These are phyloP conservation scores for Neoscelio sp. DNA, from an alignment of 2,888 invertebrate genomes.

Conservation along the genomic window DNA sequence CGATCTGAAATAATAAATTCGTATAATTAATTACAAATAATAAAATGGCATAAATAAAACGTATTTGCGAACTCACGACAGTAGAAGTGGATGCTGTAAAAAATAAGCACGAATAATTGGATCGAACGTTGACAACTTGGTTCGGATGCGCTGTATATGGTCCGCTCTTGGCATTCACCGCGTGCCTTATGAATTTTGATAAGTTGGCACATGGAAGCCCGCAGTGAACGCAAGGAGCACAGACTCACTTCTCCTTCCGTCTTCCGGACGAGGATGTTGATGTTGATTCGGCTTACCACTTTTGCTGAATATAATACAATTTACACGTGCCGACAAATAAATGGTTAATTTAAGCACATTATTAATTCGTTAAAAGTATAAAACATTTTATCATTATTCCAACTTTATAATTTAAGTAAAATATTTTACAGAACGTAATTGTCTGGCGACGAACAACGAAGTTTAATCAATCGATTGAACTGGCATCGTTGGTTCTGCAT, in stretches of 20 bases:
- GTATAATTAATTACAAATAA: too few species aligned
- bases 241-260: conserved; percentile 77
- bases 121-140: conserved; percentile 42
- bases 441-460: too few species aligned
- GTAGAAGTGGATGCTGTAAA: conserved; percentile 18
- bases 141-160: conserved; percentile 84
- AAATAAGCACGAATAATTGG: conserved; percentile 34
- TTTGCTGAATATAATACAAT: conserved; percentile 2
- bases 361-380: too few species aligned
- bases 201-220: conserved; percentile 94
- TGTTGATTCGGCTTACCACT: conserved; percentile 16
- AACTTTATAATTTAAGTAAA: too few species aligned
- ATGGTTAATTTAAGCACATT: conserved; percentile 37
- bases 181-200: conserved; percentile 96
- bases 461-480: too few species aligned
- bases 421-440: too few species aligned
- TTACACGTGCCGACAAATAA: conserved; percentile 34
- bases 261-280: conserved; percentile 17
- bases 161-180: conserved; percentile 99
- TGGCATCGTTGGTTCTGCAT: too few species aligned
- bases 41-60: too few species aligned
- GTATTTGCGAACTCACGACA: conserved; percentile 18
- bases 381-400: too few species aligned
- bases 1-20: too few species aligned
- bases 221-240: conserved; percentile 97